Evolutionary conservation across 2,888 invertebrate species (phyloP).

Genomic region (Ormyrus rosae): DNA sequence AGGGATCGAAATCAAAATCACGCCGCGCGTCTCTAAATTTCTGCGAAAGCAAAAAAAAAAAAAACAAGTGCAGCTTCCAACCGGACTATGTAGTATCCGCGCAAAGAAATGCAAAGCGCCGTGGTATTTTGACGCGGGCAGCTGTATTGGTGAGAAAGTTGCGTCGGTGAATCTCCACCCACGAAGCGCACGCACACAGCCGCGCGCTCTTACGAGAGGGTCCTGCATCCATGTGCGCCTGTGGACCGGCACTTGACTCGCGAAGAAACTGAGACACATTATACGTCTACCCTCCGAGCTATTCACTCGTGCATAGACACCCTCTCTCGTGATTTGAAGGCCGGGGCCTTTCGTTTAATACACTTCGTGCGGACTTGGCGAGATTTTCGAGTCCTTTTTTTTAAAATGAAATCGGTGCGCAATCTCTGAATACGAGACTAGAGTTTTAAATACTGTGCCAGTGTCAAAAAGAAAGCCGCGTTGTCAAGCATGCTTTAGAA

Average conservation of each 20-base stretch:
- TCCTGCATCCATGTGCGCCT: constrained; percentile 54
- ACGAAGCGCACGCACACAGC: constrained; percentile 59
- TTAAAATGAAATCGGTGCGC: neutral
- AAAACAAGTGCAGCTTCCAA: no score
- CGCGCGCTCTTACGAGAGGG: constrained; percentile 32
- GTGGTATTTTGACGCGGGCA: neutral
- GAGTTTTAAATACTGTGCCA: no score
- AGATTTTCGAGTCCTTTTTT: neutral
- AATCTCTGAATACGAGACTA: no score
- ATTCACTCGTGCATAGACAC: constrained; percentile 67
- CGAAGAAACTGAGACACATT: constrained; percentile 71
- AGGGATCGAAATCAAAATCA: no score
- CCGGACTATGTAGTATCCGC: no score
- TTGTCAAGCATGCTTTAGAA: constrained; percentile 57
- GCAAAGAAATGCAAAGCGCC: no score
- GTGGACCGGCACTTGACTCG: constrained; percentile 72
- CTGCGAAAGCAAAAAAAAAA: no score
- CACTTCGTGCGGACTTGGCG: neutral
- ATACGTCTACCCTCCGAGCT: constrained; percentile 72
- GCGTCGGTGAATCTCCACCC: constrained; percentile 61
- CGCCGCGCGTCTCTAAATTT: no score
- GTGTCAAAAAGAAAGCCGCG: no score
- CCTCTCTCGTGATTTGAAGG: constrained; percentile 51
- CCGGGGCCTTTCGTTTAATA: neutral
- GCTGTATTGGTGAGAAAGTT: constrained; percentile 20